These are phyloP conservation scores for Aphelenchoides avenae DNA, from an alignment of 1,140 invertebrate genomes.

Conservation along the genomic window DNA sequence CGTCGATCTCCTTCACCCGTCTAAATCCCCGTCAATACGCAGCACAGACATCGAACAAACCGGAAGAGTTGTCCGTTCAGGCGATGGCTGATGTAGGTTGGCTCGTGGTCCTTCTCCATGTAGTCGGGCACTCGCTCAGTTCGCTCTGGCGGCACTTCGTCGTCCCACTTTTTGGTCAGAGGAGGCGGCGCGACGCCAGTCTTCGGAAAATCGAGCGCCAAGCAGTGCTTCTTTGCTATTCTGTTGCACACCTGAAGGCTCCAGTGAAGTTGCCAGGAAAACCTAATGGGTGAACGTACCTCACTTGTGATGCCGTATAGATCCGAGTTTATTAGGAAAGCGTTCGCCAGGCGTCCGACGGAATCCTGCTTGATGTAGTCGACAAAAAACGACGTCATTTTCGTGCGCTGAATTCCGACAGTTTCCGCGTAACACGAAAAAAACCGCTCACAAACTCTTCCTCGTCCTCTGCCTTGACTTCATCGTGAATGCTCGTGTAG, in stretches of 20 bases:
- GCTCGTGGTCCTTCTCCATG: constrained; percentile 45
- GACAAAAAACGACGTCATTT: constrained; percentile 56
- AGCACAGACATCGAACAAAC: too few relatives aligned
- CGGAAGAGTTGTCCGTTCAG: constrained; percentile 21
- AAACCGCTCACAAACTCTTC: constrained; percentile 16
- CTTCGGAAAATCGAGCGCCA: constrained; percentile 56
- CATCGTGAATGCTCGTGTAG: constrained; percentile 36
- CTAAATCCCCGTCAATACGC: too few relatives aligned
- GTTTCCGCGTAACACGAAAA: constrained; percentile 1
- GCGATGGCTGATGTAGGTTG: constrained; percentile 18
- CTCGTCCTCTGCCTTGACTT: neutral
- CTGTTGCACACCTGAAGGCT: constrained; percentile 29
- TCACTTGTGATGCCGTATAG: constrained; percentile 39
- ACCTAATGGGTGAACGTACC: neutral
- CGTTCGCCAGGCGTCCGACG: constrained; percentile 52
- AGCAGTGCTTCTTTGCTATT: constrained; percentile 45
- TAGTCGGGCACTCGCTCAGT: constrained; percentile 51
- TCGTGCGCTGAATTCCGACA: neutral
- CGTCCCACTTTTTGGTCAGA: constrained; percentile 12
- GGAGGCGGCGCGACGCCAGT: constrained; percentile 35
- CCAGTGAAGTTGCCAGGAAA: too few relatives aligned
- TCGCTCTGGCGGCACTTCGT: constrained; percentile 36
- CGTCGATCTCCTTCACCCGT: constrained; percentile 5
- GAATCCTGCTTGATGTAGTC: constrained; percentile 54
- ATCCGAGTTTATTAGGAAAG: constrained; percentile 54